Evolutionary conservation across 2,888 invertebrate species (phyloP).

Genomic region (Drosophila atripex): DNA sequence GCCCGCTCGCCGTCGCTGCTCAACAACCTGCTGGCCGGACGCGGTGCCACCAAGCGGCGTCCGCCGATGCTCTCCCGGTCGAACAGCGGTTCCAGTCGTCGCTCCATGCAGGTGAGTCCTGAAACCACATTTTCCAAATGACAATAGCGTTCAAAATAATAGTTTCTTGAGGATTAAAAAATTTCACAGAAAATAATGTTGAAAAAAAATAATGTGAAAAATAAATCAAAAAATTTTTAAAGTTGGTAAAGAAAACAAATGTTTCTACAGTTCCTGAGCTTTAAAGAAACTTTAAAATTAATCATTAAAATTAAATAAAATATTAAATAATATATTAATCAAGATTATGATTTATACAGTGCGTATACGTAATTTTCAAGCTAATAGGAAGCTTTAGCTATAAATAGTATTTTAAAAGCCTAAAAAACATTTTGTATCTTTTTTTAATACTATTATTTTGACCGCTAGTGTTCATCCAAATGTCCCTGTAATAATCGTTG

Average conservation of each 20-base stretch:
- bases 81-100: constrained; percentile 93
- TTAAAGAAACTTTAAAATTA: background rate
- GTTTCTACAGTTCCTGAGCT: too few species aligned
- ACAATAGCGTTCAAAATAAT: background rate
- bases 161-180: background rate
- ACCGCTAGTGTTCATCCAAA: constrained; percentile 1
- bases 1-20: constrained; percentile 96
- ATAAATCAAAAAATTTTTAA: too few species aligned
- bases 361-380: too few species aligned
- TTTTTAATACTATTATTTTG: background rate
- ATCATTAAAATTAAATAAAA: background rate
- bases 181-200: too few species aligned
- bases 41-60: constrained; percentile 95
- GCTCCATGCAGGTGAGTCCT: constrained; percentile 90
- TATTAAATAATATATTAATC: background rate
- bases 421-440: background rate
- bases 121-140: background rate
- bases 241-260: too few species aligned
- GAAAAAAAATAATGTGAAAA: too few species aligned
- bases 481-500: constrained; percentile 14
- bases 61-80: constrained; percentile 95
- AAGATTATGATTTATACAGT: background rate
- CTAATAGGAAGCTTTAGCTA: too few species aligned
- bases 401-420: background rate
- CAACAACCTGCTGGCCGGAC: constrained; percentile 94